Evolutionary conservation across 2,888 invertebrate species (phyloP), one percentile per base, ranked within the genome.

Genomic region (Synanthedon andrenaeformis): DNA sequence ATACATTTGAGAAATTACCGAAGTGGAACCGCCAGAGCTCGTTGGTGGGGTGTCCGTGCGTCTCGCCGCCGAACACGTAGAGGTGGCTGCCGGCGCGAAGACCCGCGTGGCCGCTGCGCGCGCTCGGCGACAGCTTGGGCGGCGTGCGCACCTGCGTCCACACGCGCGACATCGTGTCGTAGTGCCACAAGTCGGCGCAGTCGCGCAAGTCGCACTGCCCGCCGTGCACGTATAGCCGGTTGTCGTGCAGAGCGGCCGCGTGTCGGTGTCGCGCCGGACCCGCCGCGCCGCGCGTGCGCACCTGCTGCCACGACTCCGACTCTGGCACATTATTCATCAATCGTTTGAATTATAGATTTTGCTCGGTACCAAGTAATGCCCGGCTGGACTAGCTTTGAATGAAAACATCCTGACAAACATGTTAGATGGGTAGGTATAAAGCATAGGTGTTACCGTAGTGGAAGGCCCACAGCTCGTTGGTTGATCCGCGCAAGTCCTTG

Each of bases 1-100:
- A 11, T 23, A 23, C 0, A 23, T 23, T 23, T 5, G 23, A 5
- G 23, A 23, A 13, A 11, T 58, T 35, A 94, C 94, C 92, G 73
- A 94, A 95, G 79, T 93, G 93, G 79, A 93, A 94, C 74, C 93
- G 90, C 95, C 95, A 95, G 51, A 95, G 87, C 67, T 95, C 94
- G 72, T 93, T 93, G 56, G 90, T 90, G 14, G 92, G 85, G 64
- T 91, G 90, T 0, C 94, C 94, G 58, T 88, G 89, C 59, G 91
- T 85, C 75, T 95, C 94, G 0, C 95, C 95, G 4, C 95, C 94
- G 77, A 94, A 94, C 56, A 95, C 87, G 61, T 94, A 89, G 91
- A 95, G 92, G 55, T 92, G 92, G 2, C 92, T 92, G 12, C 93
- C 93, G 49, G 94, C 89, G 66, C 92, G 90, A 65, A 92, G 91